Base-by-base conservation (phyloP, 1,140 invertebrate species). In the Achatina immaculata region DNA sequence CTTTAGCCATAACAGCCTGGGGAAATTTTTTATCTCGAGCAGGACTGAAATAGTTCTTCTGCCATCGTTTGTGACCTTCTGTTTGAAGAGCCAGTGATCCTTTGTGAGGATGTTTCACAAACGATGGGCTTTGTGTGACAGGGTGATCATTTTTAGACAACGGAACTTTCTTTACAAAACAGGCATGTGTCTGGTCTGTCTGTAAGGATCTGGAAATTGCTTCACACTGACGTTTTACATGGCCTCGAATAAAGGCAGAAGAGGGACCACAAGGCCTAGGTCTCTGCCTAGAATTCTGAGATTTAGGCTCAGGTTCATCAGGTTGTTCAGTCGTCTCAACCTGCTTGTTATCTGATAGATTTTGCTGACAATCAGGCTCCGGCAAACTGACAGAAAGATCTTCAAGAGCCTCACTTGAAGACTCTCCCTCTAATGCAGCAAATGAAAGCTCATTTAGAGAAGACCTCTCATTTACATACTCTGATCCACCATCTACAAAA, bases 1-100 rank as follows among this genome's bases (percentile, higher is more conserved):
- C 86, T 75, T 83, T 84, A 40, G 80, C 80, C 85, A 87, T 86
- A 34, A 84, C 85, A 28, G 77, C 78, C 36, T 85, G 69, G 34
- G 83, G 48, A 81, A 87, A 85, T 58, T 83, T 74, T 38, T 82
- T 82, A 82, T 86, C 80, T 34, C 83, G 45, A 16, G 84, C 82
- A 42, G 84, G 65, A 55, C 76, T 81, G 55, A 78, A 82, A 48
- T 72, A 81, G 21, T 43, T 82, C 73, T 81, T 83, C 19, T 73
- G 24, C 69, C 48, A 72, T 40, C 65, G 74, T 36, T 83, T 71
- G 14, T 69, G 62, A 34, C 69, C 76, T 21, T 82, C 76, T 3
- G 74, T 31, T 7, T 71, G 31, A 6, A 51, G 62, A 16, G 36
- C 79, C 45, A 69, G 73, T 16, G 45, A 34, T 79, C 45, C 42